Conservation (phyloP, 1,140 invertebrate species). For the Magallana angulata region DNA sequence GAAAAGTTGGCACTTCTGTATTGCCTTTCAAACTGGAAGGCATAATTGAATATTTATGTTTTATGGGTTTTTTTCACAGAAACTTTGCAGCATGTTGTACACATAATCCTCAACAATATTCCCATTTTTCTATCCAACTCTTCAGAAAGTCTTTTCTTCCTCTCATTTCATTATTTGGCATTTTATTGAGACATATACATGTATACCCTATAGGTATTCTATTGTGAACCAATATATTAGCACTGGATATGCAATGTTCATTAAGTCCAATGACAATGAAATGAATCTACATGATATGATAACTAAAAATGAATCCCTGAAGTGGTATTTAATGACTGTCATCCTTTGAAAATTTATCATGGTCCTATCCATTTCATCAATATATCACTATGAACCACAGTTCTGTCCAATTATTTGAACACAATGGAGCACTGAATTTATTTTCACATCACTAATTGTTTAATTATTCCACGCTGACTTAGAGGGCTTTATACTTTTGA, state of each 20-base stretch:
- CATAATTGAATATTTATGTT: neutral
- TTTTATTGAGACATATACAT: neutral
- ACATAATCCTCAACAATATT: neutral
- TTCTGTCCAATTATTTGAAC: constrained; percentile 39
- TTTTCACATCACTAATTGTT: neutral
- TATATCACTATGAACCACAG: constrained; percentile 15
- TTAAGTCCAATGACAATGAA: neutral
- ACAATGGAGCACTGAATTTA: constrained; percentile 27
- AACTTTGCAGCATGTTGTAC: neutral
- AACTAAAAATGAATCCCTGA: constrained; percentile 10
- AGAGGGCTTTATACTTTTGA: constrained; percentile 66
- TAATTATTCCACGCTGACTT: constrained; percentile 64
- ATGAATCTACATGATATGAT: neutral
- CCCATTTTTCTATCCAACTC: neutral
- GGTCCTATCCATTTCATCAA: neutral
- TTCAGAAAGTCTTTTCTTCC: neutral
- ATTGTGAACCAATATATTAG: neutral
- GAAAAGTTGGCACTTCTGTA: neutral
- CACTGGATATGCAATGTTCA: neutral
- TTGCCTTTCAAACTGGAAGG: neutral
- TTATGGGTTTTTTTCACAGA: neutral
- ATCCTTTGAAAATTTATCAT: neutral
- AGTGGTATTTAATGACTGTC: constrained; percentile 1
- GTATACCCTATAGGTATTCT: neutral
- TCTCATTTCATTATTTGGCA: constrained; percentile 15